Percentiles rank a stretch among this genome's conserved stretches.
These are phyloP conservation scores for Drosophila orena DNA, from an alignment of 1,140 invertebrate genomes.

Conservation along the genomic window DNA sequence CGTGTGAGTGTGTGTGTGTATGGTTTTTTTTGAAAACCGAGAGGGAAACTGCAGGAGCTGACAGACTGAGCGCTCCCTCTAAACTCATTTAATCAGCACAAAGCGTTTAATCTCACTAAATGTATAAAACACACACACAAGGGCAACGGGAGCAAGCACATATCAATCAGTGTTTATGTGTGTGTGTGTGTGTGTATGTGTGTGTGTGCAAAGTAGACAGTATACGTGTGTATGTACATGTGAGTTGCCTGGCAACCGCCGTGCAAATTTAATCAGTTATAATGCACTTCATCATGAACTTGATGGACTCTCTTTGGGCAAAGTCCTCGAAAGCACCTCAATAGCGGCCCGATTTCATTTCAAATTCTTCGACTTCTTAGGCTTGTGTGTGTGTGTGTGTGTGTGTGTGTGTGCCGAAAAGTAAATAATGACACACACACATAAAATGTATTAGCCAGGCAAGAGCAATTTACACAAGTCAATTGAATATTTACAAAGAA, in stretches of 20 bases:
- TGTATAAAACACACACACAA: conserved; percentile 36
- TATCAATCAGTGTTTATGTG: conserved; percentile 42
- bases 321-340: neutral
- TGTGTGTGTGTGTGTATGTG: neutral
- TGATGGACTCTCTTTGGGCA: conserved; percentile 25
- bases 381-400: neutral
- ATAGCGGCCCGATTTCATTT: neutral
- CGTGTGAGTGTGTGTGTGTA: neutral
- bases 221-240: neutral
- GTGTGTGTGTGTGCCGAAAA: neutral
- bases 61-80: conserved; percentile 15
- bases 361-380: neutral
- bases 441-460: conserved; percentile 41
- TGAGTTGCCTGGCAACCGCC: neutral
- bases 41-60: conserved; percentile 33
- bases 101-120: conserved; percentile 74
- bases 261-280: conserved; percentile 69
- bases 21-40: conserved; percentile 2
- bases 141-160: conserved; percentile 5
- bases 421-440: conserved; percentile 48
- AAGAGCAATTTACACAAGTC: conserved; percentile 44
- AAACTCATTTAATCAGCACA: conserved; percentile 74
- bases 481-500: conserved; percentile 51
- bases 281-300: conserved; percentile 60
- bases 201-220: neutral